phyloP scores from a whole-genome alignment of 2,113 vertebrate genomes.

The Erythrolamprus reginae region DNA sequence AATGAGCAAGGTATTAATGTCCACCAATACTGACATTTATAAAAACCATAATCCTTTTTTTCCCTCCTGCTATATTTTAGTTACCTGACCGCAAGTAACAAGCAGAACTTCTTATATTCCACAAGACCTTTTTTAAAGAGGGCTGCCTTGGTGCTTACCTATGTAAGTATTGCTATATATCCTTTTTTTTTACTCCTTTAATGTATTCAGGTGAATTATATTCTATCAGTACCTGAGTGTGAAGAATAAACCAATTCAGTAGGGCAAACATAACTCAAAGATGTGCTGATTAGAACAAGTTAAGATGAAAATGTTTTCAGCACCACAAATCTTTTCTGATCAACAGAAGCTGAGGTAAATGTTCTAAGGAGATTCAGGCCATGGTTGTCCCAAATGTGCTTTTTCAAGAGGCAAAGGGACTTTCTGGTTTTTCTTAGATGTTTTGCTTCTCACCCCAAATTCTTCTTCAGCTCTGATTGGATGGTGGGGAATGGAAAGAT shows the following conservation, averaged over 20 bases:
- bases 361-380: too few species aligned
- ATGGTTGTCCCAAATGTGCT: too few species aligned
- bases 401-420: too few species aligned
- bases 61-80: constrained; percentile 58
- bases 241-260: background rate
- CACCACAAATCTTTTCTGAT: background rate
- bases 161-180: constrained; percentile 76
- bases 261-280: background rate
- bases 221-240: background rate
- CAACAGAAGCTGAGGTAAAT: background rate
- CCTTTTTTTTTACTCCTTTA: background rate
- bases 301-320: background rate
- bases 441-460: too few species aligned
- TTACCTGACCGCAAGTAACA: constrained; percentile 63
- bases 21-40: background rate
- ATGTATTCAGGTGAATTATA: background rate
- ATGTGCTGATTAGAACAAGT: background rate
- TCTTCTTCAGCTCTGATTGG: too few species aligned
- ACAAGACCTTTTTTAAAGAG: constrained; percentile 86
- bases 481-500: too few species aligned
- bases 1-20: background rate
- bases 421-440: too few species aligned
- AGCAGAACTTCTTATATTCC: constrained; percentile 63
- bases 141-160: constrained; percentile 75
- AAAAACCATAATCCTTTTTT: constrained; percentile 4